Base-by-base conservation (phyloP, 2,888 invertebrate genomes). In the Ernsta delagoae region DNA sequence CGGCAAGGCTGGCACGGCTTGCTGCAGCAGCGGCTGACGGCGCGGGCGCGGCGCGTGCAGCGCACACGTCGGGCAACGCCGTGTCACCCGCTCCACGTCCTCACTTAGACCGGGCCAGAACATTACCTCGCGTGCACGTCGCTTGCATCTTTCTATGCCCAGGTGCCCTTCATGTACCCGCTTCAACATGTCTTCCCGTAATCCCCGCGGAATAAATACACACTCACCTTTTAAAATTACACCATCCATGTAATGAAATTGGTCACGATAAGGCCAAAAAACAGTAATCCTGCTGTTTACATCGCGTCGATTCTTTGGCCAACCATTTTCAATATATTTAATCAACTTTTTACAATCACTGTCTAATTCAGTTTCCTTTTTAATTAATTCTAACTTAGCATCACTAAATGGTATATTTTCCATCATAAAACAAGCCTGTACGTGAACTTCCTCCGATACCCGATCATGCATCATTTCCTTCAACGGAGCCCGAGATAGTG, bases 161-260 rank as follows among this genome's bases (percentile, higher is more conserved):
- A 78, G 24, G 65, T 79, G 80, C 0, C 78, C 79, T 31, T 78
- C 78, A 41, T 80, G 81, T 4, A 79, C 69, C 1, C 71, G 59
- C 0, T 34, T 5, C 31, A 79, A 36, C 77, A 80, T 80, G 1
- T 75, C 66, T 12, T 57, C 50, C 0, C 65, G 65, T 45, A 79
- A 41, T 0, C 9, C 4, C 6, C 31, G 9, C 1, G 79, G 80
- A 64, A 80, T 77, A n/a, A 71, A 73, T 0, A 80, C 68, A 11
- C 59, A 12, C n/a, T 77, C 59, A 7, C 71, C 61, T 9, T 75
- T 76, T 39, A 79, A 78, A 31, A 78, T 69, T 0, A 78, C 24
- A 5, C 74, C 77, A 50, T 77, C 70, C 11, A 73, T 36, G 4
- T 61, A 73, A 16, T 75, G 41, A 5, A 78, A 39, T 16, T 62